Evolutionary conservation across 2,113 vertebrate genomes (phyloP).

Genomic region (Bufo bufo): DNA sequence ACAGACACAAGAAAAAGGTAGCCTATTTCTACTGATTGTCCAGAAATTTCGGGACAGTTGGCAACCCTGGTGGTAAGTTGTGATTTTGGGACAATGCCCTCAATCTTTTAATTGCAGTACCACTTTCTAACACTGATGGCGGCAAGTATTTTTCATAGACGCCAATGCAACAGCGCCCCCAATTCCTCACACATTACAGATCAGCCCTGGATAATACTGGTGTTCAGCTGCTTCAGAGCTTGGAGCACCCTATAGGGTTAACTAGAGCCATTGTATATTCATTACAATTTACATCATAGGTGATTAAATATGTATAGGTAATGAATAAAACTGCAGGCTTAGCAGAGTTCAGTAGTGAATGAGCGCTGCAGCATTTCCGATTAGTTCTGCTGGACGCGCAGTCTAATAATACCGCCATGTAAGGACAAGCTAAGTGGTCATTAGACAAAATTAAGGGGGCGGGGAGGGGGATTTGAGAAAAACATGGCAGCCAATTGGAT

Average conservation of each 20-base stretch:
- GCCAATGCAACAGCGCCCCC: background rate
- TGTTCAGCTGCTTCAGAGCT: too few relatives aligned
- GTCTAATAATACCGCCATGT: background rate
- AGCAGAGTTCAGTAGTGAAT: background rate
- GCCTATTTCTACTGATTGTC: too few relatives aligned
- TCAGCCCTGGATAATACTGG: too few relatives aligned
- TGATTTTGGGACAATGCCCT: too few relatives aligned
- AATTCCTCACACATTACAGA: background rate
- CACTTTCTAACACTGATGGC: background rate
- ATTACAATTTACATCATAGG: background rate
- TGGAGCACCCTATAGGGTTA: background rate
- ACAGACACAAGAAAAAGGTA: too few relatives aligned
- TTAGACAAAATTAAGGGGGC: background rate
- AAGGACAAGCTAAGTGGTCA: background rate
- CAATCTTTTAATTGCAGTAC: background rate
- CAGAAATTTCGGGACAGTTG: too few relatives aligned
- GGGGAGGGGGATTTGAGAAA: too few relatives aligned
- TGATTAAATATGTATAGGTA: slow-evolving; percentile 14
- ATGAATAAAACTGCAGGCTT: background rate
- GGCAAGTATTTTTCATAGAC: background rate
- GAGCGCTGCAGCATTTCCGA: background rate
- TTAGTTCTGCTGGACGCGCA: background rate
- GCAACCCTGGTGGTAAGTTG: too few relatives aligned
- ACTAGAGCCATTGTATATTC: background rate
- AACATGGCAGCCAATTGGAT: background rate